A percentile compares a stretch with the other conserved stretches of the same genome.
Conservation (phyloP, 1,140 invertebrate species). For the Listronotus bonariensis region DNA sequence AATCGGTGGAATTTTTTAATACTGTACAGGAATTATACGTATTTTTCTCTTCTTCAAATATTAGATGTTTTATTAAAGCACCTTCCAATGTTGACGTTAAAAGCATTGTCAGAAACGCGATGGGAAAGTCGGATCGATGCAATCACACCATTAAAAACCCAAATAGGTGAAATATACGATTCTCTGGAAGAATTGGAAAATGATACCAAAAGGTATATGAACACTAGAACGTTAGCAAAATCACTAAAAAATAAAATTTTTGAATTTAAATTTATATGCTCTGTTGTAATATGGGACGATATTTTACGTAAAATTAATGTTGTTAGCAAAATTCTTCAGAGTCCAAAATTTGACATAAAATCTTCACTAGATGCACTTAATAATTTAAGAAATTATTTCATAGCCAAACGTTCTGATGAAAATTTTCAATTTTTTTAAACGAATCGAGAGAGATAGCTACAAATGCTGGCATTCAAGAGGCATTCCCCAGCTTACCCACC, state of each 20-base stretch:
- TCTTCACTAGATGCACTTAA: neutral
- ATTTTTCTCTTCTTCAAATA: constrained; percentile 19
- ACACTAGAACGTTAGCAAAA: neutral
- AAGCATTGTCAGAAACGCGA: constrained; percentile 16
- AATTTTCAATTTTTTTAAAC: neutral
- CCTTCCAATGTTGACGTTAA: constrained; percentile 6
- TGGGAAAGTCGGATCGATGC: constrained; percentile 22
- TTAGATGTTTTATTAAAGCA: constrained; percentile 17
- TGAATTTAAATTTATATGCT: constrained; percentile 19
- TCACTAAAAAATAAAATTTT: constrained; percentile 1
- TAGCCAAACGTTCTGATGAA: too few relatives aligned
- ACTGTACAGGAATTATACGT: constrained; percentile 17
- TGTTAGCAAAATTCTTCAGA: too few relatives aligned
- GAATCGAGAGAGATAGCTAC: neutral
- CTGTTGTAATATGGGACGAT: constrained; percentile 17
- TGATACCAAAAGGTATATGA: constrained; percentile 3
- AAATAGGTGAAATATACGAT: too few relatives aligned
- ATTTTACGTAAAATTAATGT: too few relatives aligned
- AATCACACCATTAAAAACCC: neutral
- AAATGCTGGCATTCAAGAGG: constrained; percentile 3
- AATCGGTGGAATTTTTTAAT: constrained; percentile 14
- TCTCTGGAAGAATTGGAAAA: constrained; percentile 9
- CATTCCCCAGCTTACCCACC: neutral
- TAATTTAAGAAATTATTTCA: too few relatives aligned
- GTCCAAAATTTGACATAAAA: constrained; percentile 14